A percentile compares a stretch with the other conserved stretches of the same genome.
Conservation (phyloP, 2,797 vertebrate species). For the Melanotaenia boesemani region DNA sequence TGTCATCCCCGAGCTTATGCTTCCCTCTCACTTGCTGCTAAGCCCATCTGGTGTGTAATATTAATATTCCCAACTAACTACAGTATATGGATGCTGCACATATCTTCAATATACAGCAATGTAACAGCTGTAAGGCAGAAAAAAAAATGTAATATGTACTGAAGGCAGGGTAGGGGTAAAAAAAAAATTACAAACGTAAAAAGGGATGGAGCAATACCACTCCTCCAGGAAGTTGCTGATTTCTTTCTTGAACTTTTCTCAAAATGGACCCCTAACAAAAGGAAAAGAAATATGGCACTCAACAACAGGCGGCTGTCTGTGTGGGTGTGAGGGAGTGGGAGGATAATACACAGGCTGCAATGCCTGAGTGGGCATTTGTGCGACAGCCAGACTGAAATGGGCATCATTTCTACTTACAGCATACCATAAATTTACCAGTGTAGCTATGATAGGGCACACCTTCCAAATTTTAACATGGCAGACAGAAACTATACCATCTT, state of each 20-base stretch:
- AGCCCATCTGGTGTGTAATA: slow-evolving; percentile 52
- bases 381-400: slow-evolving; percentile 45
- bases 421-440: slow-evolving; percentile 46
- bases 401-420: slow-evolving; percentile 52
- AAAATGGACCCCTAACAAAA: slow-evolving; percentile 35
- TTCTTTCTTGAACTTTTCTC: slow-evolving; percentile 49
- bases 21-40: slow-evolving; percentile 45
- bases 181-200: slow-evolving; percentile 8
- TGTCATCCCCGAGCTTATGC: slow-evolving; percentile 42
- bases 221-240: slow-evolving; percentile 35
- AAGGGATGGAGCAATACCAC: slow-evolving; percentile 4
- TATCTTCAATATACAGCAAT: slow-evolving; percentile 13
- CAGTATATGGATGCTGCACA: slow-evolving; percentile 28
- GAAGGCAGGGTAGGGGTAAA: slow-evolving; percentile 6
- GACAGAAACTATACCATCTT: slow-evolving; percentile 22
- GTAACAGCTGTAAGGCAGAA: slow-evolving; percentile 10
- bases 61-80: slow-evolving; percentile 23
- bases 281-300: slow-evolving; percentile 25
- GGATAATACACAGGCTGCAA: slow-evolving; percentile 56
- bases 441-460: slow-evolving; percentile 27
- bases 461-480: slow-evolving; percentile 51
- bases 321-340: slow-evolving; percentile 59
- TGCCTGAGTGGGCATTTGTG: slow-evolving; percentile 47
- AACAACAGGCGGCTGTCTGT: slow-evolving; percentile 48
- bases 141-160: slow-evolving; percentile 1